Base-by-base conservation (phyloP, 2,888 invertebrate species). In the Drosophila cognata region DNA sequence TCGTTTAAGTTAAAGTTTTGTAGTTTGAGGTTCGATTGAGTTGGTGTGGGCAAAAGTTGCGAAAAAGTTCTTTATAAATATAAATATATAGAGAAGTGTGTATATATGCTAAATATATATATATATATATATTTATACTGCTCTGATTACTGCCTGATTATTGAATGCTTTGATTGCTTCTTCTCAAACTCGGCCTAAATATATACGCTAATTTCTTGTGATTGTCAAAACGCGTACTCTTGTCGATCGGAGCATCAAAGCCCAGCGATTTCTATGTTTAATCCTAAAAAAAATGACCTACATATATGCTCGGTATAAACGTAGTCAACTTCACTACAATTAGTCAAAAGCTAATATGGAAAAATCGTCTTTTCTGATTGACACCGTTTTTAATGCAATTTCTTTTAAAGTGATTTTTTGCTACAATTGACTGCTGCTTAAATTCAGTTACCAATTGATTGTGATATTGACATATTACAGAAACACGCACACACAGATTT, bases 161-260 rank as follows among this genome's bases (percentile, higher is more conserved):
- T 60, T 71, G 80, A 68, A 71, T 80, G 77, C 76, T 80, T 76
- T 43, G 67, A 71, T 79, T 78, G 66, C 41, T 63, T 79, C 61
- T 72, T 52, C 62, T 69, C 68, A 73, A 80, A 51, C 43, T 65
- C 59, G 77, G 81, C 70, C 65, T 80, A 79, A 74, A 82, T 79
- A 61, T 72, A 77, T 83, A 91, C 92, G 92, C 92, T 92, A 93
- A 90, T 90, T 91, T 87, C 88, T 82, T 85, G 89, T 93, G 93
- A 93, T 93, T 93, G 93, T 93, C 93, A 92, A 93, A 92, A 93
- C 93, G 93, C 93, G 92, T 90, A 90, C 91, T 93, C 92, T 93
- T 92, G 88, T 91, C 80, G 88, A 85, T 88, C 82, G 78, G 72
- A 89, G 89, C 78, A 71, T 78, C 38, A 77, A 70, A 46, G 38